Percentiles rank a stretch among this genome's conserved stretches.
Evolutionary conservation across 2,888 invertebrate species (phyloP).

Genomic region (Xylota sylvarum): DNA sequence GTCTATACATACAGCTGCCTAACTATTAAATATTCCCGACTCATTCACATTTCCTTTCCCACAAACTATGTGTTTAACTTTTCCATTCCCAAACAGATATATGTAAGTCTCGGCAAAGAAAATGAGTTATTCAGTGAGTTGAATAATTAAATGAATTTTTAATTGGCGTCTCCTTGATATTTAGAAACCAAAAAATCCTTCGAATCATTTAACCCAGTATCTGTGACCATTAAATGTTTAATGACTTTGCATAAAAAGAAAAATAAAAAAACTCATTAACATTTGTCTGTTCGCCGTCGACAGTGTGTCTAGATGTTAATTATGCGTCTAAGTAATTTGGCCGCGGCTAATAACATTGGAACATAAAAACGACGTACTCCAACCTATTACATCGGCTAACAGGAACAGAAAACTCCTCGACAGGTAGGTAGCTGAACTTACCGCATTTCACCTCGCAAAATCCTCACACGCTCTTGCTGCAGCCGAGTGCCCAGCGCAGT

Average conservation of each 20-base stretch:
- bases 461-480: slow-evolving; percentile 41
- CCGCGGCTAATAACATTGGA: slow-evolving; percentile 37
- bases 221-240: neutral
- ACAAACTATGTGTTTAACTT: neutral
- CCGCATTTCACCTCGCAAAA: slow-evolving; percentile 63
- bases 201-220: slow-evolving; percentile 2
- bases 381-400: slow-evolving; percentile 62
- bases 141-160: slow-evolving; percentile 7
- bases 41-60: neutral
- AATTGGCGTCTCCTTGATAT: neutral
- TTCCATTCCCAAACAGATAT: neutral
- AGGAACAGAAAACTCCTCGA: slow-evolving; percentile 61
- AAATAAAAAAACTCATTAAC: slow-evolving; percentile 23
- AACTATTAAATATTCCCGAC: neutral
- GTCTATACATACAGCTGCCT: neutral
- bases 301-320: slow-evolving; percentile 42
- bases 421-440: slow-evolving; percentile 69
- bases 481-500: neutral
- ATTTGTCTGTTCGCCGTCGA: neutral
- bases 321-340: slow-evolving; percentile 41
- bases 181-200: slow-evolving; percentile 22
- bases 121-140: neutral
- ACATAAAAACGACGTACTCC: slow-evolving; percentile 46
- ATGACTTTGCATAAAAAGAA: slow-evolving; percentile 20
- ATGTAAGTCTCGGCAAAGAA: neutral